These are phyloP conservation scores for Rhopalosiphum nymphaeae DNA, from an alignment of 2,888 invertebrate genomes.

Conservation along the genomic window DNA sequence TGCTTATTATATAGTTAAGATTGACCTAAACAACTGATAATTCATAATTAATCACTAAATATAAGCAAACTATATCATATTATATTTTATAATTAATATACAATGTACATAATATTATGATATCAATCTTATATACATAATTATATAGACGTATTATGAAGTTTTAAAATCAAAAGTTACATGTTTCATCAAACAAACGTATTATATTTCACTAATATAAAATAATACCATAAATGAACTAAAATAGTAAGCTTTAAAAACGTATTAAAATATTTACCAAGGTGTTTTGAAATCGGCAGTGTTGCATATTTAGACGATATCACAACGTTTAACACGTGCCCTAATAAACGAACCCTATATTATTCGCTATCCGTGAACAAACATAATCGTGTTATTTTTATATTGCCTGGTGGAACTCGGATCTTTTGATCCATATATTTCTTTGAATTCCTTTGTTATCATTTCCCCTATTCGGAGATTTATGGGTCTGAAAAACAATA, in stretches of 20 bases:
- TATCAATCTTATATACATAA: not conserved
- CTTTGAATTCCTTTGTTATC: constrained; percentile 10
- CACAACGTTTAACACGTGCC: not conserved
- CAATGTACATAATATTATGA: not conserved
- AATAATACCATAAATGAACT: not conserved
- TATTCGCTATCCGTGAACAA: not conserved
- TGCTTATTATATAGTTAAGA: not conserved
- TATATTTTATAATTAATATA: not conserved
- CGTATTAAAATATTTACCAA: not conserved
- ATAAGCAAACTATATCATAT: not conserved
- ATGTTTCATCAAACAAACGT: not conserved
- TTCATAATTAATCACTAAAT: not conserved
- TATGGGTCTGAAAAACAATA: constrained; percentile 7
- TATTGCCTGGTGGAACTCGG: not conserved
- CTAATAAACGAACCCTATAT: not conserved
- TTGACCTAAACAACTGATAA: not conserved
- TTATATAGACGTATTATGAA: not conserved
- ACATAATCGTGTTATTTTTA: constrained; percentile 3
- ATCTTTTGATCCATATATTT: constrained; percentile 16
- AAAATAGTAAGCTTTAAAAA: not conserved
- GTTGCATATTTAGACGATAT: not conserved
- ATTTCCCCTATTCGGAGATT: not conserved
- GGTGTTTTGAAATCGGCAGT: not conserved
- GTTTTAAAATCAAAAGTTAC: not conserved
- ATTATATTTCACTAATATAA: not conserved